Percentiles rank a stretch among this genome's conserved stretches.
Evolutionary conservation across 2,888 invertebrate species (phyloP).

Genomic region (Allacma fusca): DNA sequence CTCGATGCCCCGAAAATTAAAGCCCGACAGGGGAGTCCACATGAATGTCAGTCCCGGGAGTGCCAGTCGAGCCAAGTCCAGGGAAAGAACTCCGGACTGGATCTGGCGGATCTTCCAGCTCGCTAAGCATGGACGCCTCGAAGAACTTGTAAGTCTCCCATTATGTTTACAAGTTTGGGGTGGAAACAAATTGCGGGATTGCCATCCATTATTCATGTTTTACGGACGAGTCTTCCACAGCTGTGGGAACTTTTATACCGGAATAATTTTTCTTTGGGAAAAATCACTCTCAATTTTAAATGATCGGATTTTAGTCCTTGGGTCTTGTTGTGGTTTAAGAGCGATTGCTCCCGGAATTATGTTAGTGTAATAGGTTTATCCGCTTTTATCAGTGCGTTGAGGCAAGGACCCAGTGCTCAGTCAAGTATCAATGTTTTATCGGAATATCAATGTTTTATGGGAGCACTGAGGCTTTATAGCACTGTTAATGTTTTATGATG

Average conservation of each 20-base stretch:
- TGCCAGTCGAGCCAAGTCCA: slow-evolving; percentile 57
- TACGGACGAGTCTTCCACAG: neutral
- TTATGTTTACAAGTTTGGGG: neutral
- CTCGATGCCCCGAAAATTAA: slow-evolving; percentile 37
- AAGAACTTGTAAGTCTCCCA: slow-evolving; percentile 63
- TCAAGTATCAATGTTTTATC: neutral
- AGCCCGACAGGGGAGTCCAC: too few relatives aligned
- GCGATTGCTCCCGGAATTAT: too few relatives aligned
- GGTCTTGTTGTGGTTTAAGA: too few relatives aligned
- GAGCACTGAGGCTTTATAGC: too few relatives aligned
- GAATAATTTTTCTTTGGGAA: too few relatives aligned
- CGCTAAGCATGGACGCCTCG: slow-evolving; percentile 63
- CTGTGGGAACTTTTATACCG: too few relatives aligned
- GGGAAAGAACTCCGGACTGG: slow-evolving; percentile 64
- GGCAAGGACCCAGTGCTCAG: too few relatives aligned
- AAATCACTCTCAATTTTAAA: too few relatives aligned
- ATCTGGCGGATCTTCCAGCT: slow-evolving; percentile 64
- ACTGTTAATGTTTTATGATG: too few relatives aligned
- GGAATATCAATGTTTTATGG: neutral
- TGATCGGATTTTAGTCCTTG: too few relatives aligned
- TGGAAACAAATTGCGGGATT: neutral
- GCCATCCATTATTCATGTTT: slow-evolving; percentile 22
- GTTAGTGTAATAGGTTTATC: too few relatives aligned
- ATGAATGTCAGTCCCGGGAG: slow-evolving; percentile 31
- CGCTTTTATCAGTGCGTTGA: too few relatives aligned